Evolutionary conservation across 2,797 vertebrate genomes (phyloP).

Genomic region (Gallinago nigripennis): DNA sequence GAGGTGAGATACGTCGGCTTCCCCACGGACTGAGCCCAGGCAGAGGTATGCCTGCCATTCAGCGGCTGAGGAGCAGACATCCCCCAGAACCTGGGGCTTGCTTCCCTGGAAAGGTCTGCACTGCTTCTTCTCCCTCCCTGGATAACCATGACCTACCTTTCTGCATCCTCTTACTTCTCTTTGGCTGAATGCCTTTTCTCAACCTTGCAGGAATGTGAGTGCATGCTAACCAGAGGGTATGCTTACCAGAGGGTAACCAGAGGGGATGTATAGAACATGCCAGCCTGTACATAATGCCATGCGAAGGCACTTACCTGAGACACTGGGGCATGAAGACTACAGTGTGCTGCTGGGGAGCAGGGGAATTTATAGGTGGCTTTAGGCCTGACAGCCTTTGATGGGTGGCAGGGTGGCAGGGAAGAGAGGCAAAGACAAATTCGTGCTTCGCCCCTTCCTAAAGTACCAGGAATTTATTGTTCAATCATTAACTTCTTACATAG

Average conservation of each 20-base stretch:
- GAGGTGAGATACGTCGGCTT: neutral
- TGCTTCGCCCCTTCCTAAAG: neutral
- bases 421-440: neutral
- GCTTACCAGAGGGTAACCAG: no score
- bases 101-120: neutral
- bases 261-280: neutral
- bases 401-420: neutral
- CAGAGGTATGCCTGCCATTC: rapidly evolving
- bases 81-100: rapidly evolving
- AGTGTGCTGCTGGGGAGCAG: neutral
- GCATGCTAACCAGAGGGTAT: neutral
- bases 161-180: neutral
- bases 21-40: rapidly evolving
- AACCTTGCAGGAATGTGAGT: neutral
- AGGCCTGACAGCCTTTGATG: neutral
- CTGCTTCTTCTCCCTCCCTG: neutral
- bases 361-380: neutral
- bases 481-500: neutral
- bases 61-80: neutral
- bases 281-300: neutral
- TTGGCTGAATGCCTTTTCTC: neutral
- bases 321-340: neutral
- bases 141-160: neutral
- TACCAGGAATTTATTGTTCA: slow-evolving; percentile 19
- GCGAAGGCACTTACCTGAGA: neutral